Evolutionary conservation across 2,888 invertebrate genomes (phyloP), one percentile per base, ranked within the genome.

Genomic region (Drosophila robusta): DNA sequence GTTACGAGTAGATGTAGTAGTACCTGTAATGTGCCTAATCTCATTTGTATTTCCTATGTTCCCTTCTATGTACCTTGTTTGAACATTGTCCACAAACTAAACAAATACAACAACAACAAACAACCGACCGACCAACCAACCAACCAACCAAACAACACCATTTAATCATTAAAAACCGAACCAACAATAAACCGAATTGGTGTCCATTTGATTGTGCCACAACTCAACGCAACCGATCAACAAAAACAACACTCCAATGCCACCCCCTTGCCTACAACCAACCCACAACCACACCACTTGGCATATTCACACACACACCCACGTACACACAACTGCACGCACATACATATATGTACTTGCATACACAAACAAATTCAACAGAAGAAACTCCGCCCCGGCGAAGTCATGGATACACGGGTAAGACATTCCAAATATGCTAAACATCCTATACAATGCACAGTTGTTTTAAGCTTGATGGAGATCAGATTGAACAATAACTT

Each of bases 351-450:
- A 55, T 52, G 12, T 11, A 49, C 22, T 56, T 42, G 51, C 36
- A 46, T 57, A 42, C 9, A 45, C 45, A 50, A 61, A 41, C 32
- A 68, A 56, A 71, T 68, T 34, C 52, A 51, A 32, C 71, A 90
- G 90, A 89, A 91, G 87, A 90, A 97, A 95, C 96, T 97, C 93
- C 97, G 97, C 91, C 97, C 97, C 90, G 97, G 97, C 93, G 97
- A 97, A 95, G 96, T 98, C 93, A 93, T 97, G 94, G 97, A 97
- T 93, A 96, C 96, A 95, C 96, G 97, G 97, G 97, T 98, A 96
- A 96, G 93, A 79, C 55, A 65, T 64, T 45, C 42, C 51, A 58
- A 66, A 56, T 54, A 65, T 64, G 50, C 64, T 49, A 51, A 67
- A 61, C 58, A 73, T 11, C 29, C 42, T 18, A 42, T 34, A 34